Base-by-base conservation (phyloP, 2,888 invertebrate species). In the Platycnemis pennipes region DNA sequence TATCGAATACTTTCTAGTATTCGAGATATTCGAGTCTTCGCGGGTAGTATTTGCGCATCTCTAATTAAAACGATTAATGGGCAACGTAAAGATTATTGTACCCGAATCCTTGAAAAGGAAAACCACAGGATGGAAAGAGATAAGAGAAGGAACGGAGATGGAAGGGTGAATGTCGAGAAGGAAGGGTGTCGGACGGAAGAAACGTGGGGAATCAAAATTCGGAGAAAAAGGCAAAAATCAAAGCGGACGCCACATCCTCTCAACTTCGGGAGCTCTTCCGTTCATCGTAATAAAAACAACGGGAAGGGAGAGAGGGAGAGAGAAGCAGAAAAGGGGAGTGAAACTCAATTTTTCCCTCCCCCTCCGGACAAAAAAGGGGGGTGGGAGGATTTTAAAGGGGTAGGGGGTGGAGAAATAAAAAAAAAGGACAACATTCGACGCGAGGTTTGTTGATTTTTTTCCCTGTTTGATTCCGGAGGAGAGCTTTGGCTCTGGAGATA, bases 401-500 rank as follows among this genome's bases (percentile, higher is more conserved):
- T n/a, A 56, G 56, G 56, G 42, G 56, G 56, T 53, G 53, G 13
- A 42, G 37, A 37, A 37, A 13, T n/a, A 77, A 37, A 77, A 77
- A 77, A 77, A 77, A 77, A 77, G 77, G 69, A 91, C 91, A 77
- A 63, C 91, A 91, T 91, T 91, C 53, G 91, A 42, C 56, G 91
- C 91, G 91, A 69, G 91, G 69, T 69, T 63, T 91, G 91, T 91
- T 91, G 91, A 91, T 91, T 91, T 91, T 89, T 91, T 56, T 91
- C n/a, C 88, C 91, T 63, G 91, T 91, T 91, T 91, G 89, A 91
- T 63, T 91, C 91, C 77, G 77, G 91, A 91, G 91, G 91, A 91
- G 91, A n/a, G 63, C 63, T 91, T 91, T 91, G 91, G 91, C 45
- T 56, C 44, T 44, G 42, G 91, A 56, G 63, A 91, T 89, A 42